phyloP scores from a whole-genome alignment of 2,888 invertebrate species.

The Lottia gigantea region DNA sequence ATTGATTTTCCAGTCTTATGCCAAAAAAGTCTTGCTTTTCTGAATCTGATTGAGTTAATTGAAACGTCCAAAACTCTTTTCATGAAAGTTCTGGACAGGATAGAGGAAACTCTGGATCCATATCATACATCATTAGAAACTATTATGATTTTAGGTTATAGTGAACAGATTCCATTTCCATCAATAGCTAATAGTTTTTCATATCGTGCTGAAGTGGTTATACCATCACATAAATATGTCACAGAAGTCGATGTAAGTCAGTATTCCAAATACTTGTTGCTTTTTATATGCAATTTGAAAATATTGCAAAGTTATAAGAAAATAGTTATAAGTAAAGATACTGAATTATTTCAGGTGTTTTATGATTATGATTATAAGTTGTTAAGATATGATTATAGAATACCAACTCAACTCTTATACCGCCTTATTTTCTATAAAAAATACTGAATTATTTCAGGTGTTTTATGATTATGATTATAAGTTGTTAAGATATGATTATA shows the following conservation, averaged over 20 bases:
- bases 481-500: slow-evolving; percentile 43
- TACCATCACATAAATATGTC: slow-evolving; percentile 23
- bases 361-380: slow-evolving; percentile 45
- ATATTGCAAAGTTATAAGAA: too few species aligned
- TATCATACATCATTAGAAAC: too few species aligned
- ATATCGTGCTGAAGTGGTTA: slow-evolving; percentile 41
- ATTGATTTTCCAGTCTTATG: too few species aligned
- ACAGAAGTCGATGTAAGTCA: not conserved
- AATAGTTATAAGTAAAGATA: too few species aligned
- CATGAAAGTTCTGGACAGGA: too few species aligned
- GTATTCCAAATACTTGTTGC: not conserved
- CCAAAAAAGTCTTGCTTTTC: too few species aligned
- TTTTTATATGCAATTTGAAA: too few species aligned
- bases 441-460: slow-evolving; percentile 31
- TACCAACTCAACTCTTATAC: slow-evolving; percentile 24
- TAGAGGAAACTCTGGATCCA: too few species aligned
- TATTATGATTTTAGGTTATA: slow-evolving; percentile 27
- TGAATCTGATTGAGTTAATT: too few species aligned
- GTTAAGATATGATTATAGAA: slow-evolving; percentile 40
- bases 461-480: slow-evolving; percentile 48
- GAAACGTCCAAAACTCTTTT: too few species aligned
- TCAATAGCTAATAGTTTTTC: slow-evolving; percentile 44
- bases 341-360: slow-evolving; percentile 40
- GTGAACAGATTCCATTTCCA: slow-evolving; percentile 34
- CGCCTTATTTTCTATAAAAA: slow-evolving; percentile 31